These are phyloP conservation scores for Pogonocichla stellata DNA, from an alignment of 2,113 vertebrate genomes.

Conservation along the genomic window DNA sequence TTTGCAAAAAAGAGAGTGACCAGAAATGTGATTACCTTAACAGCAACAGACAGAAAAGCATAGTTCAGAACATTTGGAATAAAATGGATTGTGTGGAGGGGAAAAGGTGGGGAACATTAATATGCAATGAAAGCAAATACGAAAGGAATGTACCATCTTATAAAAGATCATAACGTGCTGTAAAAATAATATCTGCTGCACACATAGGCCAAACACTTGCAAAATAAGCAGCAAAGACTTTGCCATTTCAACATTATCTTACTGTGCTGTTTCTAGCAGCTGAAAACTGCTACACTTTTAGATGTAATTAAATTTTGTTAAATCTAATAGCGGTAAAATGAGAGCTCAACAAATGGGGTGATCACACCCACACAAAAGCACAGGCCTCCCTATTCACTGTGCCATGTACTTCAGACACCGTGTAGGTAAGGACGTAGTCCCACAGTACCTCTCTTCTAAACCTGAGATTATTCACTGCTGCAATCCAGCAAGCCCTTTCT, in stretches of 20 bases:
- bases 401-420: rapidly evolving
- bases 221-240: background rate
- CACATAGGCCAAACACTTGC: background rate
- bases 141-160: background rate
- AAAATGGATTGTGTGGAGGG: background rate
- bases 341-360: rapidly evolving
- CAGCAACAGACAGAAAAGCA: background rate
- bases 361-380: background rate
- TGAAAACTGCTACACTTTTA: background rate
- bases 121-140: background rate
- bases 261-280: background rate
- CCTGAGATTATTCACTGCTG: background rate
- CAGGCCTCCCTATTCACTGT: background rate
- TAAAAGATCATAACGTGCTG: rapidly evolving
- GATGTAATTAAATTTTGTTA: rapidly evolving
- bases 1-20: rapidly evolving
- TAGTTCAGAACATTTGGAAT: background rate
- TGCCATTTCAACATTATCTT: background rate
- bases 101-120: background rate
- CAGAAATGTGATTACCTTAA: background rate
- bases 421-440: background rate
- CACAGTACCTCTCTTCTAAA: background rate
- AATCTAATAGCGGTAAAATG: background rate
- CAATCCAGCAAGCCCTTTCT: background rate
- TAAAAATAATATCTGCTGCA: background rate